Conservation (phyloP, 2,113 vertebrate species). For the Elephantulus edwardii region DNA sequence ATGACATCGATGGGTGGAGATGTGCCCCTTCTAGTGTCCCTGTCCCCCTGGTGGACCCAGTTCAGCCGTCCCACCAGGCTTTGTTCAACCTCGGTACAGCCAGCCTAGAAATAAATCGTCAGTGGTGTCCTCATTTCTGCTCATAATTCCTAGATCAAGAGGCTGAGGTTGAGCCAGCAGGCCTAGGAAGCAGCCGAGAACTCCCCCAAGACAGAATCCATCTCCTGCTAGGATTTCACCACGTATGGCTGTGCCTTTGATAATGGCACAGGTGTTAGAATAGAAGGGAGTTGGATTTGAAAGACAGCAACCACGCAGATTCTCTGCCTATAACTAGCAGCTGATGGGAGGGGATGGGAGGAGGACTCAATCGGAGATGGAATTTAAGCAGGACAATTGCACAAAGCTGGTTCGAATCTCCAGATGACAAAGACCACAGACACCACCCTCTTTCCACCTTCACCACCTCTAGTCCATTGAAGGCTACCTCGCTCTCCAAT, state of each 20-base stretch:
- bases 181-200: background rate
- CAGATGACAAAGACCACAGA: background rate
- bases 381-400: background rate
- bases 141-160: background rate
- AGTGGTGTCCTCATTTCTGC: too few species aligned
- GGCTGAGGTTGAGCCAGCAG: accelerated
- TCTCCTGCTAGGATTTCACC: background rate
- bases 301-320: background rate
- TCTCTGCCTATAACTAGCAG: background rate
- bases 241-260: background rate
- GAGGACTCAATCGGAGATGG: background rate
- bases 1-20: too few species aligned
- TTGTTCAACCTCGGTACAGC: background rate
- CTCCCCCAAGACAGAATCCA: background rate
- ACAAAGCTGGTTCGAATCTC: background rate
- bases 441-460: background rate
- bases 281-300: background rate
- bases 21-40: accelerated
- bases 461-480: background rate
- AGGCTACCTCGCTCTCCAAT: slow-evolving; percentile 26
- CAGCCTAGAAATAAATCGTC: background rate
- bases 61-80: too few species aligned
- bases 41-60: background rate
- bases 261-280: background rate
- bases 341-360: background rate